Percentiles rank a stretch among this genome's conserved stretches.
Conservation (phyloP, 2,113 vertebrate genomes). For the Cryptotis parvus region DNA sequence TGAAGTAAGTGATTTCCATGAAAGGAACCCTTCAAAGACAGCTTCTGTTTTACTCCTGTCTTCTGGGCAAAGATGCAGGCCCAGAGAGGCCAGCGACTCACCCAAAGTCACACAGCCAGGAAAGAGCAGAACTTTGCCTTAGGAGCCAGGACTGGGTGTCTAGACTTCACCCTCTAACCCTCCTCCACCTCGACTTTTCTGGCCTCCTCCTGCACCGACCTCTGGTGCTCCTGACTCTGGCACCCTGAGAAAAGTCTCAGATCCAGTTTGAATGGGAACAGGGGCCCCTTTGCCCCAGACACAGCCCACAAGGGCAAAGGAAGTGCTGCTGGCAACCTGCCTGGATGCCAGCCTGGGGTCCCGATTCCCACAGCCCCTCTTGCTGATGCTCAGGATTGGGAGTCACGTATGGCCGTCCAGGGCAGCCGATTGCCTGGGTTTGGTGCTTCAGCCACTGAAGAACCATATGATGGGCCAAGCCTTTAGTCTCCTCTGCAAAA, state of each 20-base stretch:
- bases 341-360: accelerated
- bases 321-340: accelerated
- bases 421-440: background rate
- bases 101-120: background rate
- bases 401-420: too few species aligned
- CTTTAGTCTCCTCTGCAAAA: background rate
- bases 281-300: background rate
- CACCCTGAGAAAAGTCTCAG: background rate
- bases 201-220: background rate
- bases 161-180: background rate
- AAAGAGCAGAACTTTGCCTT: background rate
- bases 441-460: background rate
- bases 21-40: background rate
- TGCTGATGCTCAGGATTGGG: accelerated
- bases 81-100: background rate
- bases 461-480: background rate
- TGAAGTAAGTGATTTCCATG: background rate
- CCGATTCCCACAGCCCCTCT: accelerated
- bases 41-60: too few species aligned
- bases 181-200: background rate
- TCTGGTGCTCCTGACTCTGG: background rate
- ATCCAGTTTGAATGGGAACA: background rate
- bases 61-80: background rate
- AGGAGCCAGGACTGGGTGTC: background rate
- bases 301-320: background rate